Conservation (phyloP, 2,113 vertebrate species). For the Prolemur simus region DNA sequence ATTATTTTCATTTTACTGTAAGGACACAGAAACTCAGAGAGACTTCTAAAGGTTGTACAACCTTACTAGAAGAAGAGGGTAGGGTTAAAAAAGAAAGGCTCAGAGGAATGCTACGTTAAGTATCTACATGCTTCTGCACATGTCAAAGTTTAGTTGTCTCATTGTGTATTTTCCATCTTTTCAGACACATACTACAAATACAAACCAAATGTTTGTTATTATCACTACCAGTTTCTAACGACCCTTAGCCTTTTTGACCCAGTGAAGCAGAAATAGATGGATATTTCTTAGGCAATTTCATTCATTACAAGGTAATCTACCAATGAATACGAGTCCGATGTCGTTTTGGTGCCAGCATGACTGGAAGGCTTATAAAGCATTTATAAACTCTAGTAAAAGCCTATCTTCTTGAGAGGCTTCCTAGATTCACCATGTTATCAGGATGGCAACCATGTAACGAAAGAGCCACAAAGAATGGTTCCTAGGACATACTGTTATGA, state of each 20-base stretch:
- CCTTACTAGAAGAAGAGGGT: background rate
- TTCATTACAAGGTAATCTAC: background rate
- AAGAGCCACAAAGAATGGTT: background rate
- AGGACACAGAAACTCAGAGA: background rate
- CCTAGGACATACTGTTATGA: background rate
- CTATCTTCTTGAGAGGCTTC: background rate
- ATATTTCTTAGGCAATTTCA: background rate
- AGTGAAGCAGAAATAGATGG: background rate
- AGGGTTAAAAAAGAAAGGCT: background rate
- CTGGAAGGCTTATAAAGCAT: background rate
- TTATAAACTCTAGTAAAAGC: background rate
- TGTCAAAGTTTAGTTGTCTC: background rate
- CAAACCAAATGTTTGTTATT: background rate
- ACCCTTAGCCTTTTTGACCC: background rate
- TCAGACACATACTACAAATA: background rate
- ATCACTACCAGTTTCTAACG: background rate
- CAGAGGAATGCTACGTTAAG: background rate
- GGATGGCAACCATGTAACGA: background rate
- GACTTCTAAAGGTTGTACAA: background rate
- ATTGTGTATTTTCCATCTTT: background rate
- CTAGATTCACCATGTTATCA: background rate
- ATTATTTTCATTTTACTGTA: background rate
- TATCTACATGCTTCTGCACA: background rate
- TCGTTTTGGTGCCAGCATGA: background rate
- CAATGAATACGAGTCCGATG: background rate